Evolutionary conservation across 2,113 vertebrate species (phyloP).

Genomic region (Anser brachyrhynchus): DNA sequence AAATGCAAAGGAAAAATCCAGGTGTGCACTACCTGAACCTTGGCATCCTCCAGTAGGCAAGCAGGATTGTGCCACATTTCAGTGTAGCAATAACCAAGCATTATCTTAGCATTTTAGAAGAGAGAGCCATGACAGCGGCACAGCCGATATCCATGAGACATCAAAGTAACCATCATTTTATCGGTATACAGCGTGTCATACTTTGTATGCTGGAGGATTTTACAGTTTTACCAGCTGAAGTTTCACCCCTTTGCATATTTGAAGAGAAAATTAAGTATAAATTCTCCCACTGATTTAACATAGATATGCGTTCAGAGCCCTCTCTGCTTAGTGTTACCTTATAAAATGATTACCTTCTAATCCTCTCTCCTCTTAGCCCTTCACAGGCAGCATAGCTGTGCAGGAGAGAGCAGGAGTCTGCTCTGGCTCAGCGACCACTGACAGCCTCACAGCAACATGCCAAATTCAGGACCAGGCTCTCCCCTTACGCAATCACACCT

Average conservation of each 20-base stretch:
- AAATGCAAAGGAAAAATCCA: background rate
- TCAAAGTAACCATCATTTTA: background rate
- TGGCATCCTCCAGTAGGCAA: background rate
- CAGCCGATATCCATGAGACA: background rate
- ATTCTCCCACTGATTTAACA: background rate
- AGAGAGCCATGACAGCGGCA: background rate
- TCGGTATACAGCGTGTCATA: background rate
- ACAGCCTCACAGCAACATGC: background rate
- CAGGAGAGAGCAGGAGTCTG: background rate
- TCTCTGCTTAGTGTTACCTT: background rate
- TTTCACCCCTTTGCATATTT: background rate
- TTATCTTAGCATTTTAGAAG: background rate
- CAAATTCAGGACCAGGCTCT: background rate
- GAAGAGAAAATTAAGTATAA: background rate
- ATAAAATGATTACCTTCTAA: background rate
- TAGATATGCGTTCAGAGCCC: background rate
- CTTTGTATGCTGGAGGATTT: background rate
- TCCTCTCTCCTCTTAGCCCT: background rate
- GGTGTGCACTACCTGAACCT: background rate
- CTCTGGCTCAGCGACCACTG: background rate
- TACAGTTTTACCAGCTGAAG: background rate
- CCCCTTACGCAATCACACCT: background rate
- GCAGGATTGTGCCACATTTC: background rate
- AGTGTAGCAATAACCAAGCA: background rate
- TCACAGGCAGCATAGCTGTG: background rate